A percentile compares a stretch with the other conserved stretches of the same genome.
These are phyloP conservation scores for Catamblyrhynchus diadema DNA, from an alignment of 2,797 vertebrate genomes.

Conservation along the genomic window DNA sequence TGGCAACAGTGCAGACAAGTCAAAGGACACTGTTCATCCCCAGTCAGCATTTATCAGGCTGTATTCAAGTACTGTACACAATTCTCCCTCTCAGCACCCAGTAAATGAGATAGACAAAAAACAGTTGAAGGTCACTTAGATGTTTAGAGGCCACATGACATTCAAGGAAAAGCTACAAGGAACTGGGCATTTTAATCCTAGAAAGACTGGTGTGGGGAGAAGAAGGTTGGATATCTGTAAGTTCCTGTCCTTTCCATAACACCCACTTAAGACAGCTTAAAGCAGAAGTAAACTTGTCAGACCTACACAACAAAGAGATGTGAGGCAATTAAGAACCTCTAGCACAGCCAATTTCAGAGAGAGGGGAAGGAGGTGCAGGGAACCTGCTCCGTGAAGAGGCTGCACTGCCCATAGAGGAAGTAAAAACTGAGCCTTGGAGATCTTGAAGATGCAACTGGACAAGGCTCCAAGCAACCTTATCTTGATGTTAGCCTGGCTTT, in stretches of 20 bases:
- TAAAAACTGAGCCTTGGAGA: neutral
- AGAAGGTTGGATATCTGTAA: neutral
- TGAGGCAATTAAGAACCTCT: neutral
- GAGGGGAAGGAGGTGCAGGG: fast-evolving
- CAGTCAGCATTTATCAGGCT: neutral
- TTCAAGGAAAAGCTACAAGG: neutral
- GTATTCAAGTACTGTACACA: fast-evolving
- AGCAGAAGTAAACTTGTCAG: neutral
- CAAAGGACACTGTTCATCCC: neutral
- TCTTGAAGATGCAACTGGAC: neutral
- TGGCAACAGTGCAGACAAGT: neutral
- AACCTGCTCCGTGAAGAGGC: neutral
- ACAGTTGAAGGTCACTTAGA: neutral
- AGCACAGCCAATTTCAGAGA: neutral
- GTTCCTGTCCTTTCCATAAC: neutral
- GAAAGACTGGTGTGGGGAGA: fast-evolving
- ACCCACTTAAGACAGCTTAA: neutral
- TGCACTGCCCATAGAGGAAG: fast-evolving
- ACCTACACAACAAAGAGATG: neutral
- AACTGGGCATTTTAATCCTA: neutral
- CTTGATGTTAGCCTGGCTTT: neutral
- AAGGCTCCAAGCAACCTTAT: neutral
- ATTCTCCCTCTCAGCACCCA: fast-evolving
- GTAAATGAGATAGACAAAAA: neutral
- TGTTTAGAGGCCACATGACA: neutral